Percentiles rank a stretch among this genome's conserved stretches.
Conservation (phyloP, 2,888 invertebrate genomes). For the Pandemis corylana region DNA sequence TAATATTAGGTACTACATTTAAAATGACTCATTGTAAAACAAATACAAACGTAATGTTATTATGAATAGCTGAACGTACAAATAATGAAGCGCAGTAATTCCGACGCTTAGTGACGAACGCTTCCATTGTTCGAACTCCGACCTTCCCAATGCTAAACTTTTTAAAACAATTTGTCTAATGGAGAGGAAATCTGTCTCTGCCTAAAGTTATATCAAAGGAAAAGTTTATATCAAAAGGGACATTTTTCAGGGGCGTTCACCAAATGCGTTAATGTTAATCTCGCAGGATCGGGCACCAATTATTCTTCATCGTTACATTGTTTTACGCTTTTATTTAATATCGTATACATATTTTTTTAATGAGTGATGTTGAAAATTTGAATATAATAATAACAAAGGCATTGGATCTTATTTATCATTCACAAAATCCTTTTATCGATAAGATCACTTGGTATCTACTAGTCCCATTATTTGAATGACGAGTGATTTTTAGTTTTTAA, state of each 20-base stretch:
- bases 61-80: neutral
- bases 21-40: neutral
- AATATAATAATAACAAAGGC: no score
- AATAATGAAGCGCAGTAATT: constrained; percentile 42
- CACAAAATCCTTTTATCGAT: no score
- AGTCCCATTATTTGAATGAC: no score
- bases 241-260: constrained; percentile 47
- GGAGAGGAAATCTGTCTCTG: constrained; percentile 67
- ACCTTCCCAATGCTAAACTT: constrained; percentile 62
- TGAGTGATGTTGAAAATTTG: no score
- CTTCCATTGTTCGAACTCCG: constrained; percentile 56
- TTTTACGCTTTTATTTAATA: constrained; percentile 48
- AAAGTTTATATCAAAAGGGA: constrained; percentile 65
- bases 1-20: neutral
- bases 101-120: constrained; percentile 54
- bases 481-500: no score
- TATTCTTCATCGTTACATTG: constrained; percentile 30
- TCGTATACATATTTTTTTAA: neutral
- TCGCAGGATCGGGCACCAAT: constrained; percentile 26
- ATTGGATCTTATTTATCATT: no score
- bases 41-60: neutral
- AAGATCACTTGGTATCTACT: no score
- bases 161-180: constrained; percentile 70
- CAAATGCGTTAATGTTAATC: constrained; percentile 45
- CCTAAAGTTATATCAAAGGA: constrained; percentile 56